A percentile compares a stretch with the other conserved stretches of the same genome.
phyloP scores from a whole-genome alignment of 2,888 invertebrate genomes.

The Diplolepis rosae region DNA sequence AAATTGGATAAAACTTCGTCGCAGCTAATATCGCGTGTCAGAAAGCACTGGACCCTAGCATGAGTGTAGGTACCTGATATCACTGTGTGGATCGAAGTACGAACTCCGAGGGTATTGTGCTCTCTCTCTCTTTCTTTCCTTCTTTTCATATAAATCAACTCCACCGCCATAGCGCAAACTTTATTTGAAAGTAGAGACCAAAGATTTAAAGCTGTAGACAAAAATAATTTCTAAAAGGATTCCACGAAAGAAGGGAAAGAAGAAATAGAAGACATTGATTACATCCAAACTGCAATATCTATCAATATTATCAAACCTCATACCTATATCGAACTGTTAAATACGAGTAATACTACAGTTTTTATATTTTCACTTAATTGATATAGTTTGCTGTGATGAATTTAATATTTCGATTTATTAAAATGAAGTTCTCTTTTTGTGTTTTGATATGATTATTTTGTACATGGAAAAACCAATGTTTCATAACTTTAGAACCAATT shows the following conservation, averaged over 20 bases:
- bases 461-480: no score
- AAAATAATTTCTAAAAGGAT: constrained; percentile 60
- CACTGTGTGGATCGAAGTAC: constrained; percentile 46
- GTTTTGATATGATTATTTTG: no score
- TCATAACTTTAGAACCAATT: no score
- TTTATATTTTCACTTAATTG: no score
- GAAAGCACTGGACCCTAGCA: constrained; percentile 42
- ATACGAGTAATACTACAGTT: background rate
- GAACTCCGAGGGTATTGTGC: constrained; percentile 49
- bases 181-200: constrained; percentile 63
- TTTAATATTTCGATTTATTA: no score
- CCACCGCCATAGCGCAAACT: constrained; percentile 61
- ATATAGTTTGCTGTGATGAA: no score
- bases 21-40: constrained; percentile 49
- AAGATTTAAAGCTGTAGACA: constrained; percentile 62
- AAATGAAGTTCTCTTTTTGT: no score
- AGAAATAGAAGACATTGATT: constrained; percentile 8
- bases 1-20: constrained; percentile 40
- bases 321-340: constrained; percentile 33
- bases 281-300: constrained; percentile 3
- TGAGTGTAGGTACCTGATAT: constrained; percentile 36
- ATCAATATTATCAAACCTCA: constrained; percentile 33
- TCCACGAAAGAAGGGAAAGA: constrained; percentile 34
- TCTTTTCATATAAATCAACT: constrained; percentile 63
- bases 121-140: constrained; percentile 40